Evolutionary conservation across 2,888 invertebrate genomes (phyloP).

Genomic region (Crematogaster levior): DNA sequence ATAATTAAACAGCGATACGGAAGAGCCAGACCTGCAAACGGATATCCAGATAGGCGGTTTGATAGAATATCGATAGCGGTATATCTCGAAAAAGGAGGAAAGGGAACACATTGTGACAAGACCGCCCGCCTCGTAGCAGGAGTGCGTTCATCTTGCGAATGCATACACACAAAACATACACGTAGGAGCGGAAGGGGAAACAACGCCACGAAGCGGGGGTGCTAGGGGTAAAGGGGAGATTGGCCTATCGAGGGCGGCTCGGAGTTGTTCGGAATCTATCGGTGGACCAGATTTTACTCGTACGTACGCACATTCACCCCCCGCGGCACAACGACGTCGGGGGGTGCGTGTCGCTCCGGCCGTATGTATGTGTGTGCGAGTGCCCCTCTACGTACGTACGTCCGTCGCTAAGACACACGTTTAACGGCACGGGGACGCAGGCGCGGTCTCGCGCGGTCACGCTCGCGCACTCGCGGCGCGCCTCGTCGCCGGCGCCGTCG

Average conservation of each 20-base stretch:
- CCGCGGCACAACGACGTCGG: slow-evolving; percentile 33
- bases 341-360: slow-evolving; percentile 23
- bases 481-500: slow-evolving; percentile 60
- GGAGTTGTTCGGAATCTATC: slow-evolving; percentile 74
- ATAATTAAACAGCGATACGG: slow-evolving; percentile 16
- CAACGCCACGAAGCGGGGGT: slow-evolving; percentile 4
- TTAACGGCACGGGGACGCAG: slow-evolving; percentile 38
- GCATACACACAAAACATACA: slow-evolving; percentile 10
- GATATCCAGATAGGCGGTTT: slow-evolving; percentile 38
- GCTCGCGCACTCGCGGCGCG: slow-evolving; percentile 69
- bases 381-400: background rate
- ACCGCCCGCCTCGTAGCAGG: slow-evolving; percentile 56
- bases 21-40: slow-evolving; percentile 24
- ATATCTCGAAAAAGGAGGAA: slow-evolving; percentile 60
- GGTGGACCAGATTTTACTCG: slow-evolving; percentile 74
- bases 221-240: slow-evolving; percentile 34
- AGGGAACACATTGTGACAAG: slow-evolving; percentile 61
- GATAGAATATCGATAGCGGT: slow-evolving; percentile 50
- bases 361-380: background rate
- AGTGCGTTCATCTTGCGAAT: slow-evolving; percentile 57
- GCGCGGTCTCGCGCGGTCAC: slow-evolving; percentile 52
- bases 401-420: slow-evolving; percentile 14
- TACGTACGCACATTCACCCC: slow-evolving; percentile 63
- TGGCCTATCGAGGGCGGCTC: slow-evolving; percentile 65
- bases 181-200: background rate